These are phyloP conservation scores for Druceiella hillmani DNA, from an alignment of 2,888 invertebrate genomes.

Conservation along the genomic window DNA sequence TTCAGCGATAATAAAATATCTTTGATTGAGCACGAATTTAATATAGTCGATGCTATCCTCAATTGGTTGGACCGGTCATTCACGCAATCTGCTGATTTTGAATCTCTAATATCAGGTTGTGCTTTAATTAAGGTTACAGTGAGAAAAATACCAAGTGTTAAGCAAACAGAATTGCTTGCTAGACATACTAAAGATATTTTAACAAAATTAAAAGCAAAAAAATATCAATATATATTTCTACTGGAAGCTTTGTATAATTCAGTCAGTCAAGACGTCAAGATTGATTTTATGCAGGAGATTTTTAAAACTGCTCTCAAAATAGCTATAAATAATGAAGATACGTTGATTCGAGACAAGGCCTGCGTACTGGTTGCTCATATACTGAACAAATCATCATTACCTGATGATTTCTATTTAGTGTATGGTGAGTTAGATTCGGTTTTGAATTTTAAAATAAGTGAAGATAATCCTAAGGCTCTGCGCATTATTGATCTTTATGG, in stretches of 20 bases:
- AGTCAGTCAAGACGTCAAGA: constrained; percentile 36
- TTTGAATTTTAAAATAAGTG: constrained; percentile 29
- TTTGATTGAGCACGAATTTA: constrained; percentile 43
- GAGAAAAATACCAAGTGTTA: constrained; percentile 33
- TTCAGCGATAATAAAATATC: constrained; percentile 36
- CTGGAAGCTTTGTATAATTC: constrained; percentile 50
- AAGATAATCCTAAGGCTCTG: constrained; percentile 30
- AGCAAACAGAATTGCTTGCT: constrained; percentile 32
- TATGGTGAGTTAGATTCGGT: constrained; percentile 35
- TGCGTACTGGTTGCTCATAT: constrained; percentile 52
- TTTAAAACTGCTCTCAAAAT: constrained; percentile 34
- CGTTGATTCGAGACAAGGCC: constrained; percentile 35
- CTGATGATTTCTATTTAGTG: constrained; percentile 36
- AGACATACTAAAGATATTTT: constrained; percentile 33
- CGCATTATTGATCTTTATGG: constrained; percentile 37
- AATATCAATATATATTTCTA: constrained; percentile 36
- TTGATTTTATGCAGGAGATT: constrained; percentile 33
- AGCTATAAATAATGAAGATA: constrained; percentile 34
- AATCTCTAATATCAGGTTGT: constrained; percentile 33
- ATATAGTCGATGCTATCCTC: constrained; percentile 37
- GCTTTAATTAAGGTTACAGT: constrained; percentile 37
- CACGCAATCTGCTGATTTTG: constrained; percentile 26
- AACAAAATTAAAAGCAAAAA: constrained; percentile 29
- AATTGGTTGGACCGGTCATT: constrained; percentile 37
- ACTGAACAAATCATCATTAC: constrained; percentile 51